phyloP scores from a whole-genome alignment of 2,113 vertebrate genomes.

The Oncorhynchus tshawytscha region DNA sequence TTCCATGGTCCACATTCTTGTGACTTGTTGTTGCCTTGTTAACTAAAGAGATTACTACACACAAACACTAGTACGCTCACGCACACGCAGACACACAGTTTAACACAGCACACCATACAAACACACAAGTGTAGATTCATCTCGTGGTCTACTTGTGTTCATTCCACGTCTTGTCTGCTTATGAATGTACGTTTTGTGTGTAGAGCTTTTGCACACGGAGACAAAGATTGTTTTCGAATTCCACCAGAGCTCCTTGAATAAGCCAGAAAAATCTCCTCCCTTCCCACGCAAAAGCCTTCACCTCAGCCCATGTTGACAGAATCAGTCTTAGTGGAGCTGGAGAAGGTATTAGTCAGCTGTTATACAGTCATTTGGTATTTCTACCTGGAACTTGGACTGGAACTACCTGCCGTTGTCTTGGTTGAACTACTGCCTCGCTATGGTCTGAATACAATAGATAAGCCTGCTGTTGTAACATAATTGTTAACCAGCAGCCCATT shows the following conservation, averaged over 20 bases:
- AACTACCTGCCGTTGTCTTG: too few species aligned
- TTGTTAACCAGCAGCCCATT: not conserved
- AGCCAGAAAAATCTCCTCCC: not conserved
- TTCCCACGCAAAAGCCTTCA: not conserved
- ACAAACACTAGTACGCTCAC: not conserved
- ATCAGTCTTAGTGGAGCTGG: not conserved
- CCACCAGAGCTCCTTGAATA: slow-evolving; percentile 5
- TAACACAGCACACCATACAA: not conserved
- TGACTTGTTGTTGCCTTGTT: not conserved
- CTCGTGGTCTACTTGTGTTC: not conserved
- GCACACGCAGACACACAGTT: slow-evolving; percentile 22
- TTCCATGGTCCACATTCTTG: not conserved
- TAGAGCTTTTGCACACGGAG: slow-evolving; percentile 16
- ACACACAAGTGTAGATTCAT: not conserved
- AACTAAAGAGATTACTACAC: slow-evolving; percentile 19
- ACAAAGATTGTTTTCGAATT: slow-evolving; percentile 11
- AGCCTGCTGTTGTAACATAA: too few species aligned
- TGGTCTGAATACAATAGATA: too few species aligned
- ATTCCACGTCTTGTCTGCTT: not conserved
- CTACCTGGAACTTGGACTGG: too few species aligned
- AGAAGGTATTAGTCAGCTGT: not conserved
- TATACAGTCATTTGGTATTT: too few species aligned
- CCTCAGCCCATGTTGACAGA: too few species aligned
- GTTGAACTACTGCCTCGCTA: too few species aligned
- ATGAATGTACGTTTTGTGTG: not conserved